phyloP scores from a whole-genome alignment of 2,797 vertebrate genomes.

The Acipenser transmontanus region DNA sequence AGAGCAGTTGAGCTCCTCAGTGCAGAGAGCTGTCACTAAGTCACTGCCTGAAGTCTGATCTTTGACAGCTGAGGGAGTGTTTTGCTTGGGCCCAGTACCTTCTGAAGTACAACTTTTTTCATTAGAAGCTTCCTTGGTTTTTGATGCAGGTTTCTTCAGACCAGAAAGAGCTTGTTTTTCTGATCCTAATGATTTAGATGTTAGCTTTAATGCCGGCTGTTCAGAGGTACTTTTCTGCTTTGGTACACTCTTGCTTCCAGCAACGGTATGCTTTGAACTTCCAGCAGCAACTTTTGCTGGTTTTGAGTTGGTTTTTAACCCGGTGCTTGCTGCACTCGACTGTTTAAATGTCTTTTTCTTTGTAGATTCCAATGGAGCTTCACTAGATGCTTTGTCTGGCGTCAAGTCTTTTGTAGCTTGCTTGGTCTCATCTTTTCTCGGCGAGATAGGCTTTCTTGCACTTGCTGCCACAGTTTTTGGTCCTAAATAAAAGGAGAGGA shows the following conservation, averaged over 20 bases:
- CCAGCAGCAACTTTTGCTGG: slow-evolving; percentile 40
- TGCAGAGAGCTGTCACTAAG: slow-evolving; percentile 10
- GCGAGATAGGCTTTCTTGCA: slow-evolving; percentile 67
- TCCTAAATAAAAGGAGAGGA: slow-evolving; percentile 50
- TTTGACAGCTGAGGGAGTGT: slow-evolving; percentile 8
- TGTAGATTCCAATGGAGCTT: slow-evolving; percentile 39
- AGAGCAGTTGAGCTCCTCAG: background rate
- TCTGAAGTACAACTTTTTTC: slow-evolving; percentile 36
- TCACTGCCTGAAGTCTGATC: slow-evolving; percentile 6
- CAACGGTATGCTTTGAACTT: slow-evolving; percentile 50
- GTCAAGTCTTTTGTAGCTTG: slow-evolving; percentile 42
- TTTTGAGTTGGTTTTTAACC: slow-evolving; percentile 63
- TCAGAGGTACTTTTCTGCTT: slow-evolving; percentile 64
- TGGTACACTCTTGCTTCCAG: slow-evolving; percentile 55
- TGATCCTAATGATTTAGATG: slow-evolving; percentile 51
- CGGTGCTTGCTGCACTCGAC: slow-evolving; percentile 34
- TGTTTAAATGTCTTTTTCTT: slow-evolving; percentile 70
- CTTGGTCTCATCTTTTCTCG: slow-evolving; percentile 73
- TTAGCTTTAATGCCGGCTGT: slow-evolving; percentile 49
- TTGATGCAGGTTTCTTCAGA: slow-evolving; percentile 50
- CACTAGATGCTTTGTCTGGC: slow-evolving; percentile 43
- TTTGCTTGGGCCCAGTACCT: slow-evolving; percentile 17
- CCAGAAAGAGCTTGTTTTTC: slow-evolving; percentile 51
- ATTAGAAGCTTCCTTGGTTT: slow-evolving; percentile 38
- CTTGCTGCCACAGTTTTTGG: slow-evolving; percentile 57